phyloP scores from a whole-genome alignment of 2,888 invertebrate species.

The Macrophya annulata region DNA sequence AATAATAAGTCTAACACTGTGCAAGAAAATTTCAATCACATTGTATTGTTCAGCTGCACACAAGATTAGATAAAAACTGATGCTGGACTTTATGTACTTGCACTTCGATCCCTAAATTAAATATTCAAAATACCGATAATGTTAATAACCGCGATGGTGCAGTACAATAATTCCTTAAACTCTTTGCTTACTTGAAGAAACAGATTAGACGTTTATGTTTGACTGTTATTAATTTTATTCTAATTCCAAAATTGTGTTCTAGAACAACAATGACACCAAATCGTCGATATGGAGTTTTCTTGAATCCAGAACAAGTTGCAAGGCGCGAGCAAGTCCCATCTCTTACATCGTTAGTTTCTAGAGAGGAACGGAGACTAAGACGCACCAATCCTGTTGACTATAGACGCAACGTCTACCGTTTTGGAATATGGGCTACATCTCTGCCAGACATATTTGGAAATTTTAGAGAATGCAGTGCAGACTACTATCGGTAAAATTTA shows the following conservation, averaged over 20 bases:
- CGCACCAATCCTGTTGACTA: constrained; percentile 67
- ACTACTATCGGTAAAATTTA: constrained; percentile 86
- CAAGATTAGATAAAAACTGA: background rate
- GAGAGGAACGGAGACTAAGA: constrained; percentile 69
- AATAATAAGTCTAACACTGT: background rate
- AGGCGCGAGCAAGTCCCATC: constrained; percentile 71
- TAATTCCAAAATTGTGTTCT: constrained; percentile 60
- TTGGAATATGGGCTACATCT: constrained; percentile 88
- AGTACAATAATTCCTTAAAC: background rate
- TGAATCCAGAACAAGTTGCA: constrained; percentile 70
- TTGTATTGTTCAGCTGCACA: background rate
- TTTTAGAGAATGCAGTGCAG: constrained; percentile 87
- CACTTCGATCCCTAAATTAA: background rate
- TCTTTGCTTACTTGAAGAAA: background rate
- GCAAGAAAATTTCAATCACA: background rate
- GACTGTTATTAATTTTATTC: background rate
- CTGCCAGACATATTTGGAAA: constrained; percentile 87
- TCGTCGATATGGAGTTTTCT: constrained; percentile 81
- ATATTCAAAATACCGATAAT: background rate
- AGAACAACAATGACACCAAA: constrained; percentile 88
- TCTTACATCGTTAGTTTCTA: constrained; percentile 64
- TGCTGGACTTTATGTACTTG: background rate
- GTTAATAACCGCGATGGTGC: background rate
- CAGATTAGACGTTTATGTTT: background rate
- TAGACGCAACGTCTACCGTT: constrained; percentile 83